Evolutionary conservation across 92 coral and sea anemone species (phyloP).

Genomic region (Pocillopora grandis): DNA sequence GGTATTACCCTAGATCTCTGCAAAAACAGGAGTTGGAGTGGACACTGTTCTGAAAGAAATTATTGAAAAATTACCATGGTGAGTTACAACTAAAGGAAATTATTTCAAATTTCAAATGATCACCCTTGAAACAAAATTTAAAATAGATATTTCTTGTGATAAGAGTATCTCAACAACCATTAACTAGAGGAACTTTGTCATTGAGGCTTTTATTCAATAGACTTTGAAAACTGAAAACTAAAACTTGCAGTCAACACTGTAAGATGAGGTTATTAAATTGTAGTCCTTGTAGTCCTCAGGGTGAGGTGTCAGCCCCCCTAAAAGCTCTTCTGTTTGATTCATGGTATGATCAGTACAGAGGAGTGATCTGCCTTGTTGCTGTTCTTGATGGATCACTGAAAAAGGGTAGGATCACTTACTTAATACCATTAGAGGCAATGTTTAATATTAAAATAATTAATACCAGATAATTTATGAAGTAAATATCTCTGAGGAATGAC

Average conservation of each 20-base stretch:
- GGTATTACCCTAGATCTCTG: constrained; percentile 68
- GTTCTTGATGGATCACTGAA: constrained; percentile 79
- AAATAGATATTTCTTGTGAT: background rate
- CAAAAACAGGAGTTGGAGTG: constrained; percentile 85
- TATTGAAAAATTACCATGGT: constrained; percentile 82
- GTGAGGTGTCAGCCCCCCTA: constrained; percentile 53
- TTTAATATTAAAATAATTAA: too few relatives aligned
- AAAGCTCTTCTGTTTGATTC: constrained; percentile 90
- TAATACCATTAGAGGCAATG: too few relatives aligned
- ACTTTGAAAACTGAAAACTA: too few relatives aligned
- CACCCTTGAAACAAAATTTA: background rate
- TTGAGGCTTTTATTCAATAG: too few relatives aligned
- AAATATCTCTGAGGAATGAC: too few relatives aligned
- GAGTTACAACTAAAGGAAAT: background rate
- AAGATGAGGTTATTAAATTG: background rate
- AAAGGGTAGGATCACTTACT: constrained; percentile 65
- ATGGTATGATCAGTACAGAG: constrained; percentile 98
- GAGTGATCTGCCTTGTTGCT: constrained; percentile 92
- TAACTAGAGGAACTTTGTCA: too few relatives aligned
- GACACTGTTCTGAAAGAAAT: constrained; percentile 61
- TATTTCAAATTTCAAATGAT: background rate
- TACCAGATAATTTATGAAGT: too few relatives aligned
- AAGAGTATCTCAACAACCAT: background rate
- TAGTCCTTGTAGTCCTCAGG: constrained; percentile 61
- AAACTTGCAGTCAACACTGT: too few relatives aligned